Conservation (phyloP, 1,140 invertebrate species). For the Alviniconcha marisindica region DNA sequence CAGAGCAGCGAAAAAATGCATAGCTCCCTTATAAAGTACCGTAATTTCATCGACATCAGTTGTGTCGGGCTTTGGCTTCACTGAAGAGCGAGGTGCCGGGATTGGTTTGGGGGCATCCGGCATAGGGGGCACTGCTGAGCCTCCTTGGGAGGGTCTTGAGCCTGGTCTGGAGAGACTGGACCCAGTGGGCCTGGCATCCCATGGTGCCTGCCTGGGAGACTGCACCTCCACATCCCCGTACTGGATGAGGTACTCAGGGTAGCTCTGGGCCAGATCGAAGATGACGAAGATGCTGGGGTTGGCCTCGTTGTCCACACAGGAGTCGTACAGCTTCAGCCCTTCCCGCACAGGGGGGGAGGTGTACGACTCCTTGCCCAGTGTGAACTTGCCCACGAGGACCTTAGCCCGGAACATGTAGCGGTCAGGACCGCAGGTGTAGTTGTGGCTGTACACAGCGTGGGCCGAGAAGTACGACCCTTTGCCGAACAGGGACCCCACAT, state of each 20-base stretch:
- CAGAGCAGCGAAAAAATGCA: no score
- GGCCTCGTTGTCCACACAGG: conserved; percentile 61
- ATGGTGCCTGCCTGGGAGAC: no score
- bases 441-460: conserved; percentile 59
- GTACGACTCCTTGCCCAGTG: conserved; percentile 51
- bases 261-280: conserved; percentile 64
- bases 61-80: no score
- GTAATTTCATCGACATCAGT: no score
- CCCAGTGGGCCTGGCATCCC: no score
- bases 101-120: no score
- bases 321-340: conserved; percentile 62
- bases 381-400: conserved; percentile 64
- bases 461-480: conserved; percentile 69
- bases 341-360: conserved; percentile 59
- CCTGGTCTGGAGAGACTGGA: no score
- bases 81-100: no score
- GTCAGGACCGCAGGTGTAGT: conserved; percentile 50
- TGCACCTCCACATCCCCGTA: conserved; percentile 43
- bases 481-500: conserved; percentile 62
- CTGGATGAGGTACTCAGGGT: conserved; percentile 70
- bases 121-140: no score
- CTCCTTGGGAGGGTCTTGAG: no score
- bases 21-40: no score
- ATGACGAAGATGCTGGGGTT: conserved; percentile 67
- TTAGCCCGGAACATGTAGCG: conserved; percentile 63